Evolutionary conservation across 2,888 invertebrate species (phyloP), one percentile per base, ranked within the genome.

Genomic region (Lumbricus terrestris): DNA sequence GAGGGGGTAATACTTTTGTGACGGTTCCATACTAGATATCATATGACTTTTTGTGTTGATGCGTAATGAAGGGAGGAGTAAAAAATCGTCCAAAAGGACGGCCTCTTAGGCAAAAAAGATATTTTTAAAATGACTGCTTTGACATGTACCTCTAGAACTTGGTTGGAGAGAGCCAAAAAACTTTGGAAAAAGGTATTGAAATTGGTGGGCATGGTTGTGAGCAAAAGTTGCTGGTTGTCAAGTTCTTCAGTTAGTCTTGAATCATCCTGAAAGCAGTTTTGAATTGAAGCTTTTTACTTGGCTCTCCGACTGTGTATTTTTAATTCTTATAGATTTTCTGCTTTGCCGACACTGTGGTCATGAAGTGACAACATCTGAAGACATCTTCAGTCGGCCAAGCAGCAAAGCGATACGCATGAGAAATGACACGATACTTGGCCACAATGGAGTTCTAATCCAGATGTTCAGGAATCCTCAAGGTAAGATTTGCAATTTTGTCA

Each of bases 391-490:
- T 20, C 89, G 93, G 11, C 93, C 94, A 11, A 94, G 93, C 90
- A 90, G 89, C 29, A 88, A 92, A 69, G 93, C 94, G 0, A 88
- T 93, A 38, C 90, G 93, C 91, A 93, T 93, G 85, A 92, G 94
- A 90, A 94, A 94, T 91, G 93, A 93, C 83, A 94, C 94, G 20
- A 92, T 94, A 69, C 91, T 93, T 15, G 93, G 93, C n/a, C 91
- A 91, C 34, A 90, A 91, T 37, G 92, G 91, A 83, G 92, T 93
- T 35, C 91, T 94, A 13, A 94, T 94, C 90, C 94, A 94, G 91
- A 91, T 93, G 8, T 94, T 94, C 91, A 92, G 92, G 92, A 94
- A 94, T 91, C 94, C 94, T 82, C 92, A 94, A 89, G 94, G 94
- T 88, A 33, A 42, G 88, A 37, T 42, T 88, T 38, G 18, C n/a